Base-by-base conservation (phyloP, 2,888 invertebrate genomes). In the Xestia sexstrigata region DNA sequence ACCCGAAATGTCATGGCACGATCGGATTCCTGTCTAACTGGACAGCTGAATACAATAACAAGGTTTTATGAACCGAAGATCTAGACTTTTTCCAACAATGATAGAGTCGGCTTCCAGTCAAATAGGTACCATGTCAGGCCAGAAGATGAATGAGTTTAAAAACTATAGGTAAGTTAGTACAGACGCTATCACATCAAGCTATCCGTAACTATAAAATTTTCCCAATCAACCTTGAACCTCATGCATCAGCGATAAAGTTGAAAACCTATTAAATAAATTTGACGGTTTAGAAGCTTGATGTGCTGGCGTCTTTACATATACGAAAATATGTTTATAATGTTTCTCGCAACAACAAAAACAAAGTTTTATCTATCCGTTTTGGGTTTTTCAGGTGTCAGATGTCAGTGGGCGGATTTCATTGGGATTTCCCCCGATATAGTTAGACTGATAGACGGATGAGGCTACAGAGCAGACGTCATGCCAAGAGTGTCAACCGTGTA, bases 341-440 rank as follows among this genome's bases (percentile, higher is more conserved):
- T 80, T n/a, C 20, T 30, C 6, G 6, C 26, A 47, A 55, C n/a
- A 63, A 70, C 47, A 9, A 81, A 55, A 63, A 65, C 47, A 39
- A 52, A 63, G 23, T 75, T 35, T 78, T 77, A 67, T 77, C 60
- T n/a, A n/a, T 42, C 13, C 30, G n/a, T 42, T 70, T 52, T 13
- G 26, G 23, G 62, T 42, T 68, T 70, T 78, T 35, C 47, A 42
- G 17, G 47, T 72, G 68, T 58, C 68, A 68, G 66, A 62, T 52
- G 72, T 66, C 70, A 84, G 42, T 70, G 52, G 42, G 66, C 60
- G 66, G 60, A 70, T 70, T 70, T 62, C 11, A 52, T 45, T 49
- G 42, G 62, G 42, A 26, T 62, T 73, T 55, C 55, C 47, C 60
- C 3, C 35, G 49, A 70, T 63, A 42, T 49, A 42, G 67, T 67